phyloP scores from a whole-genome alignment of 2,888 invertebrate species.

The Aleiodes alternator region DNA sequence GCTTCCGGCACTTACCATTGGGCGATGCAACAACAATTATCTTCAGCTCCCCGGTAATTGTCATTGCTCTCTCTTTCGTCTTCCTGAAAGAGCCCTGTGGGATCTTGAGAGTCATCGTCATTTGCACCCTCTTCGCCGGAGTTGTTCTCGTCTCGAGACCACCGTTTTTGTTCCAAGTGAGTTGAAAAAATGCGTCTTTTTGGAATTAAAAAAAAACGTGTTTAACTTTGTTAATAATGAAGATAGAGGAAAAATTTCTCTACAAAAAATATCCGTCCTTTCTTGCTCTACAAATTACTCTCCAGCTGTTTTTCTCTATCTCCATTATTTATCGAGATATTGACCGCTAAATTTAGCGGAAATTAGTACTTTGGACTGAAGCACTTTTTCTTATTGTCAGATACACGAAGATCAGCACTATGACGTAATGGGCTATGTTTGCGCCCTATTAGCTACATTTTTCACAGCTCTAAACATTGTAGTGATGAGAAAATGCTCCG shows the following conservation, averaged over 20 bases:
- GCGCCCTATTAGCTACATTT: slow-evolving; percentile 74
- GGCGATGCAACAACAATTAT: slow-evolving; percentile 77
- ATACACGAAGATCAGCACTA: slow-evolving; percentile 65
- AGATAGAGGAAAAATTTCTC: too few relatives aligned
- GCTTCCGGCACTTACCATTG: slow-evolving; percentile 75
- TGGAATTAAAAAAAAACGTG: too few relatives aligned
- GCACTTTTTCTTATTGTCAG: slow-evolving; percentile 55
- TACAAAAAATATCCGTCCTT: too few relatives aligned
- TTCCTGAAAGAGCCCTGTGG: slow-evolving; percentile 76
- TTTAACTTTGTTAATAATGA: too few relatives aligned
- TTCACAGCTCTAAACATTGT: slow-evolving; percentile 76
- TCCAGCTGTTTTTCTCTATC: too few relatives aligned
- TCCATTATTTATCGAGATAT: too few relatives aligned
- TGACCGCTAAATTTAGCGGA: too few relatives aligned
- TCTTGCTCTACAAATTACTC: too few relatives aligned
- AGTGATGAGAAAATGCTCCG: slow-evolving; percentile 75
- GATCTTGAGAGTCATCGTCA: slow-evolving; percentile 73
- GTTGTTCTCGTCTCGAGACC: slow-evolving; percentile 75
- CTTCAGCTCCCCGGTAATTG: slow-evolving; percentile 76
- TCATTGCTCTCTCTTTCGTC: slow-evolving; percentile 75
- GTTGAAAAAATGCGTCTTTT: background rate
- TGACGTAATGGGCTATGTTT: slow-evolving; percentile 74
- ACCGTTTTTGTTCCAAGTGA: slow-evolving; percentile 74
- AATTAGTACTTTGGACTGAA: background rate
- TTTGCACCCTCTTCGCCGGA: slow-evolving; percentile 73